Evolutionary conservation across 1,140 invertebrate genomes (phyloP).

Genomic region (Fopius arisanus): DNA sequence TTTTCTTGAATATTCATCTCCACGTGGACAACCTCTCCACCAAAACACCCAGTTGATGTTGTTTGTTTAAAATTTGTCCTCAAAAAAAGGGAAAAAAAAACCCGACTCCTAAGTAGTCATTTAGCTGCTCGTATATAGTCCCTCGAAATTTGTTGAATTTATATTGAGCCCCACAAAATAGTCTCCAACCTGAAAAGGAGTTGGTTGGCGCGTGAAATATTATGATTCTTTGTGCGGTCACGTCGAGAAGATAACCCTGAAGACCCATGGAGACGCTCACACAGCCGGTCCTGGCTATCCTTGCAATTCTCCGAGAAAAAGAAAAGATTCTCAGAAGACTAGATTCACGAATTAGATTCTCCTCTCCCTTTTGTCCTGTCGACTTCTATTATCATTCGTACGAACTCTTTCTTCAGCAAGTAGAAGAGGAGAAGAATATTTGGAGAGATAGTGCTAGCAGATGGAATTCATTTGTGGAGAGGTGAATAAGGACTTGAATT

Average conservation of each 20-base stretch:
- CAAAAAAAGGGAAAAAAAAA: no score
- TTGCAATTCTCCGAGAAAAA: neutral
- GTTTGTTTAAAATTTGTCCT: no score
- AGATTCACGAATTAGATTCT: slow-evolving; percentile 38
- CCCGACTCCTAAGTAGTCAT: neutral
- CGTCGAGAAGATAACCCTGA: neutral
- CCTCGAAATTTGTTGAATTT: neutral
- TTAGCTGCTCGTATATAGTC: neutral
- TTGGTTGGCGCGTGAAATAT: neutral
- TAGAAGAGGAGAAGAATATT: neutral
- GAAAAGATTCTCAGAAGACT: slow-evolving; percentile 5
- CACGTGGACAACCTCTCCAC: no score
- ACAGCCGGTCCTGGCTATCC: neutral
- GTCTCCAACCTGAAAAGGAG: neutral
- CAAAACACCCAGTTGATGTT: no score
- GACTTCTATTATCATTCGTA: slow-evolving; percentile 1
- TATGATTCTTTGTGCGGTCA: slow-evolving; percentile 19
- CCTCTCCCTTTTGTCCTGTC: slow-evolving; percentile 14
- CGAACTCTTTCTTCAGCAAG: neutral
- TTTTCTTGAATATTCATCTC: no score
- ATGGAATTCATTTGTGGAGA: no score
- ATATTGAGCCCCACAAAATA: neutral
- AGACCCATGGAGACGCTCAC: neutral
- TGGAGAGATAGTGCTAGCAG: neutral
- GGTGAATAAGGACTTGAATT: no score